Conservation (phyloP, 2,113 vertebrate species). For the Stegostoma tigrinum region DNA sequence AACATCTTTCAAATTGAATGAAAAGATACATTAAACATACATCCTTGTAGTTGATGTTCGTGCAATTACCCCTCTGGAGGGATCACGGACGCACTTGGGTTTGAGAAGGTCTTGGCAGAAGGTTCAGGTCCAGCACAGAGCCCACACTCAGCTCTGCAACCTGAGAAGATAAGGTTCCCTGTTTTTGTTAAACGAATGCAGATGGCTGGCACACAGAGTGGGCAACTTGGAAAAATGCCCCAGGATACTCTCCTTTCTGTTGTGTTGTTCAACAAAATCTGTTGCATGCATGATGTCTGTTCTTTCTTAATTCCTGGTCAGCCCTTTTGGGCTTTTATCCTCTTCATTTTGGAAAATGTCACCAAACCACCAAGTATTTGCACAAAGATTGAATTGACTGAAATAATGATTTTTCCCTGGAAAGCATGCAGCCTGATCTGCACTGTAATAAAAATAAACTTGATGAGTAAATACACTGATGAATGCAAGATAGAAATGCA, state of each 20-base stretch:
- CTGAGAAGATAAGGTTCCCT: constrained; percentile 64
- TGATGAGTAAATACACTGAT: not conserved
- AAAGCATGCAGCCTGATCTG: constrained; percentile 49
- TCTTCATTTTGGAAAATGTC: constrained; percentile 77
- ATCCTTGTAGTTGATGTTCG: constrained; percentile 74
- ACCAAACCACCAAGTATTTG: constrained; percentile 68
- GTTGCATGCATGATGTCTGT: constrained; percentile 69
- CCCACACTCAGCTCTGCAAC: constrained; percentile 81
- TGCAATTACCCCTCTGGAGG: constrained; percentile 70
- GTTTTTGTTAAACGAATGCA: constrained; percentile 80
- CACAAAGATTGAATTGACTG: constrained; percentile 67
- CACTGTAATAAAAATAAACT: constrained; percentile 50
- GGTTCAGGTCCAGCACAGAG: constrained; percentile 60
- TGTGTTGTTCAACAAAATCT: constrained; percentile 55
- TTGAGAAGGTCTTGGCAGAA: constrained; percentile 81
- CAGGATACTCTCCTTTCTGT: constrained; percentile 57
- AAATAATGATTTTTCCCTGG: constrained; percentile 58
- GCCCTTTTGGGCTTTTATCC: constrained; percentile 60
- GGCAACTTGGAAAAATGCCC: constrained; percentile 59
- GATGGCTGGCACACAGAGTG: constrained; percentile 74
- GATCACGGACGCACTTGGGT: constrained; percentile 62
- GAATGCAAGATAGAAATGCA: constrained; percentile 46
- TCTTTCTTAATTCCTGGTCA: constrained; percentile 79
- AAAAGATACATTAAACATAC: constrained; percentile 80
- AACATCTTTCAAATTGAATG: constrained; percentile 89